Evolutionary conservation across 2,888 invertebrate genomes (phyloP), one percentile per base, ranked within the genome.

Genomic region (Pachliopta kotzebuea): DNA sequence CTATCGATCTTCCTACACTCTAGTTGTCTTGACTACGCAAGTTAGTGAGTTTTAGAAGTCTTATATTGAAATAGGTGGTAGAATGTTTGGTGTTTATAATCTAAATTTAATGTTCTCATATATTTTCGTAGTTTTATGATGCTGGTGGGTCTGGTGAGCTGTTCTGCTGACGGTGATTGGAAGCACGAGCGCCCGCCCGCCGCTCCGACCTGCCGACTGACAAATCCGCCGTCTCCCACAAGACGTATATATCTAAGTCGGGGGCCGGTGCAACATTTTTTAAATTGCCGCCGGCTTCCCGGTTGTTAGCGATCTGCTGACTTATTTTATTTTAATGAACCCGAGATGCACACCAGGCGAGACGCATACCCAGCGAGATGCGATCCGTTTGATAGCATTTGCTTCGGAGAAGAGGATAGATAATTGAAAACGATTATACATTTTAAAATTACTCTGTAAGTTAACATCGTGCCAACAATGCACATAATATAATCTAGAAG

Each of bases 181-280:
- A 21, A 18, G 60, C 56, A 65, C 65, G 61, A 61, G 61, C 59
- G 62, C 56, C 63, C 55, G 57, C 67, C 56, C 17, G 62, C 68
- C 31, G 31, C 31, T 31, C n/a, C 53, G 67, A 77, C 74, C 77
- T 78, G 79, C 82, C 81, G 81, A 79, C 86, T 84, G 86, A 88
- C 88, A 88, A 89, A 88, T 88, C 86, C 88, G 76, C 80, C 74
- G 81, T 84, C 86, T 11, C 82, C 82, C 77, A 80, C 80, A 83
- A 86, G 85, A 87, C 85, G 84, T 86, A 84, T 86, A 60, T 50
- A 86, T 86, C 86, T 89, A 88, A 59, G 62, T 9, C 42, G 29
- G 53, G 31, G 26, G 26, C 24, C 20, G 53, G 57, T 21, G 65
- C 42, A 62, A 65, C 61, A 62, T 62, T 65, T 63, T 65, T 65